phyloP scores from a whole-genome alignment of 2,113 vertebrate species.

The Alces alces region DNA sequence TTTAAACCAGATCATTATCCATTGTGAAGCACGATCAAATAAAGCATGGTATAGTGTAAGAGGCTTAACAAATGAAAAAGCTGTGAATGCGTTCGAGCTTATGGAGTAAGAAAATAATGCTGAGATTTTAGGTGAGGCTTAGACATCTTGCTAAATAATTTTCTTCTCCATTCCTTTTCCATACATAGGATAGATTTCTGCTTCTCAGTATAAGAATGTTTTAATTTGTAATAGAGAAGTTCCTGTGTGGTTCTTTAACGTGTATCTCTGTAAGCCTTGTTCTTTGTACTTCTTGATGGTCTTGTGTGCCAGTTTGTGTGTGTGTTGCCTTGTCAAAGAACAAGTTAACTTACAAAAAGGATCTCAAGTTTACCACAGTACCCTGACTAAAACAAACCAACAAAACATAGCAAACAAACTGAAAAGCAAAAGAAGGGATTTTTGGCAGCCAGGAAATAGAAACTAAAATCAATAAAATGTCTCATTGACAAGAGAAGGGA shows the following conservation, averaged over 20 bases:
- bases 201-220: neutral
- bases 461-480: constrained; percentile 7
- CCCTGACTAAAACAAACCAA: neutral
- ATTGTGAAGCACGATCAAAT: neutral
- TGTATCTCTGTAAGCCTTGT: neutral
- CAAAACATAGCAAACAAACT: neutral
- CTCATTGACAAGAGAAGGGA: neutral
- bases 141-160: neutral
- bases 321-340: neutral
- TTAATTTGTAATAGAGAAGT: neutral
- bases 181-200: neutral
- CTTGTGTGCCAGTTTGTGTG: neutral
- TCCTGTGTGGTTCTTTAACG: neutral
- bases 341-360: neutral
- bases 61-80: neutral
- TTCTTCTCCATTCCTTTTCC: neutral
- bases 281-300: neutral
- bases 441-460: neutral
- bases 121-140: neutral
- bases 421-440: neutral
- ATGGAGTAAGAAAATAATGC: neutral
- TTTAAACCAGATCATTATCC: neutral
- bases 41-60: neutral
- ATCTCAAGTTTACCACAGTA: neutral
- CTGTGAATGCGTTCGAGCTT: neutral